Percentiles rank a stretch among this genome's conserved stretches.
phyloP scores from a whole-genome alignment of 2,113 vertebrate genomes.

The Sula dactylatra region DNA sequence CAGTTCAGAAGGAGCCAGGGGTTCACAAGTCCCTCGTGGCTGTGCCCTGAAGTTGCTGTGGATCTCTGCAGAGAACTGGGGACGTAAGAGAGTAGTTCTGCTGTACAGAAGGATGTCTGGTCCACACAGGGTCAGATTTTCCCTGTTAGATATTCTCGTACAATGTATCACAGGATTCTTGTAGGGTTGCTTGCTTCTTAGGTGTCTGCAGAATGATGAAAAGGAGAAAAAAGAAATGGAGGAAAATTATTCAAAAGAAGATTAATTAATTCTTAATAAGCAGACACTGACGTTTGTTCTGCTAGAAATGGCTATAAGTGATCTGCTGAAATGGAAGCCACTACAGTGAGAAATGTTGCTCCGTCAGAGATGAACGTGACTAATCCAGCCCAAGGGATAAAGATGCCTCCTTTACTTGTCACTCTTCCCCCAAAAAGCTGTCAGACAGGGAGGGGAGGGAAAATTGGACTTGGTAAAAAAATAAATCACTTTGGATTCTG shows the following conservation, averaged over 20 bases:
- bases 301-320: constrained; percentile 33
- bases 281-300: constrained; percentile 9
- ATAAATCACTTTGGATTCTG: constrained; percentile 61
- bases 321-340: constrained; percentile 7
- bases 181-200: constrained; percentile 11
- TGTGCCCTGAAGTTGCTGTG: constrained; percentile 3
- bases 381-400: constrained; percentile 59
- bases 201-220: constrained; percentile 36
- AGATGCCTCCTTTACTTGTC: constrained; percentile 55
- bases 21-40: background rate
- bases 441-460: constrained; percentile 35
- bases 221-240: constrained; percentile 33
- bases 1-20: background rate
- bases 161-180: constrained; percentile 29
- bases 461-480: constrained; percentile 55
- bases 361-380: constrained; percentile 2
- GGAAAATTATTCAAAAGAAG: constrained; percentile 35
- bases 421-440: constrained; percentile 51
- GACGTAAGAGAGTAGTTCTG: background rate
- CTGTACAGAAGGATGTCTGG: background rate
- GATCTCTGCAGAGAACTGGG: background rate
- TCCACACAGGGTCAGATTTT: background rate
- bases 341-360: constrained; percentile 35
- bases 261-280: constrained; percentile 46
- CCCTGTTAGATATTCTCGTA: constrained; percentile 61